Conservation (phyloP, 2,888 invertebrate species). For the Hypselothyrea guttata region DNA sequence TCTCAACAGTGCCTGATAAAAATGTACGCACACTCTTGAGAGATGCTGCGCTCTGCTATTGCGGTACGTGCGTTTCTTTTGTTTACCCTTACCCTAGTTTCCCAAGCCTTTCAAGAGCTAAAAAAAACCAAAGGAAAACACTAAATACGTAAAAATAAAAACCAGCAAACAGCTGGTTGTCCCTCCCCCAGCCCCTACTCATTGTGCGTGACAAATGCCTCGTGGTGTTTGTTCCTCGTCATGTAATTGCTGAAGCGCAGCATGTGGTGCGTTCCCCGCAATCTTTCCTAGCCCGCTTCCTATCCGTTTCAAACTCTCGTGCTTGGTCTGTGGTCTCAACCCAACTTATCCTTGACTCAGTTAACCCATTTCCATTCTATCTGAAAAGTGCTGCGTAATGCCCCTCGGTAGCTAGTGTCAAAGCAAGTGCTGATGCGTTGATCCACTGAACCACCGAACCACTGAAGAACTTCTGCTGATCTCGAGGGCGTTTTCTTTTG, state of each 20-base stretch:
- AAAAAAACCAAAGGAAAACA: constrained; percentile 24
- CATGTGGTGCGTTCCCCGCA: constrained; percentile 51
- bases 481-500: constrained; percentile 23
- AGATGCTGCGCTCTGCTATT: constrained; percentile 44
- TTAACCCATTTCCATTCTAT: background rate
- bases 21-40: constrained; percentile 72
- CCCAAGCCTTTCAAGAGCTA: constrained; percentile 1
- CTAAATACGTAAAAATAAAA: constrained; percentile 49
- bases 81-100: constrained; percentile 68
- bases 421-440: constrained; percentile 20
- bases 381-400: constrained; percentile 47
- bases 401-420: constrained; percentile 15
- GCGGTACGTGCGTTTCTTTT: constrained; percentile 63
- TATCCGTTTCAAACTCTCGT: background rate
- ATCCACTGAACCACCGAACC: constrained; percentile 2
- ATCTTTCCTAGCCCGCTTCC: background rate
- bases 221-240: constrained; percentile 67
- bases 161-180: constrained; percentile 70
- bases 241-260: constrained; percentile 69
- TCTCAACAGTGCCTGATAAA: constrained; percentile 73
- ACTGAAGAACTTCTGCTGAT: constrained; percentile 23
- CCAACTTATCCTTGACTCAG: constrained; percentile 54
- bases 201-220: constrained; percentile 75
- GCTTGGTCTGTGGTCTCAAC: constrained; percentile 29
- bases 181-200: constrained; percentile 7